Evolutionary conservation across 2,113 vertebrate genomes (phyloP), one percentile per base, ranked within the genome.

Genomic region (Baryphthengus martii): DNA sequence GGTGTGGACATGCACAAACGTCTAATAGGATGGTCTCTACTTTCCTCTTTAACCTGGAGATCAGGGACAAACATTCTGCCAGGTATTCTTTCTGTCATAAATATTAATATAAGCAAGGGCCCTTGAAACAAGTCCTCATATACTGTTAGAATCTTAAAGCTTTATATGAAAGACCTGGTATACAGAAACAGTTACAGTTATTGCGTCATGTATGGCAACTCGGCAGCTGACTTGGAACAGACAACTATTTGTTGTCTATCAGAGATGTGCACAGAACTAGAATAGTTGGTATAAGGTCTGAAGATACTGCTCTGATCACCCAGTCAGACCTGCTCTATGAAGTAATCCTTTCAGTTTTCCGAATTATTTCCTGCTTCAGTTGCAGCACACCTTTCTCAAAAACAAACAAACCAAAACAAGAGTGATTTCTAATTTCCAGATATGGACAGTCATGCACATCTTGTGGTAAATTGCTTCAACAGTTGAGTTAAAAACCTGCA

Each of bases 201-300:
- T 45, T 3, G 8, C 35, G 21, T 26, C 17, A 1, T 2, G 6
- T 50, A 45, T 47, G n/a, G 26, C 56, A 78, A 29, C 4, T 2
- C 24, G 56, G 20, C 13, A 70, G 26, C 31, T 83, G 63, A 40
- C 29, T 79, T 73, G 61, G n/a, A 82, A 26, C 10, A 40, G 12
- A 17, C 23, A 82, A 6, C 9, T 50, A 20, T 55, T 40, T 61
- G 17, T 58, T 0, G 0, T 59, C 37, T 61, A 2, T 63, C 31
- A 52, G 44, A 66, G 15, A 18, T 18, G 13, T 42, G 55, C 17
- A 39, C 3, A 26, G 37, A 68, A 84, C 77, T 89, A 31, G 2
- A 16, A 7, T 19, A 19, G 45, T 5, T 79, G 20, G 33, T 67
- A 26, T 20, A 17, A 55, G 29, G 23, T 67, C 62, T 72, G 39